Evolutionary conservation across 2,888 invertebrate genomes (phyloP).

Genomic region (Torymus aiolomorphi): DNA sequence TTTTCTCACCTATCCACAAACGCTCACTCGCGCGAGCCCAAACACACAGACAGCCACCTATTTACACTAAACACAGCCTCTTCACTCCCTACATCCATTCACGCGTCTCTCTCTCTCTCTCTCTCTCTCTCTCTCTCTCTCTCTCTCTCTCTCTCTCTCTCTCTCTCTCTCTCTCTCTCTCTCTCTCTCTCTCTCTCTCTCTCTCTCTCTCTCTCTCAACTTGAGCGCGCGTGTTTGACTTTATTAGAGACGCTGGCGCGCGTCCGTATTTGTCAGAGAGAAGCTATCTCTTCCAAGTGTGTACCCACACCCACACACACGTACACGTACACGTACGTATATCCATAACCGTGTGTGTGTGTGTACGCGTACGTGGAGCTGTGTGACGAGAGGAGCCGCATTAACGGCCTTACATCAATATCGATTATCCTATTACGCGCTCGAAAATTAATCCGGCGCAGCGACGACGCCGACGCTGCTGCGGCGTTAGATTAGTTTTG

Average conservation of each 20-base stretch:
- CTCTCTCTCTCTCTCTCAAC: not conserved
- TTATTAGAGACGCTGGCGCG: conserved; percentile 1
- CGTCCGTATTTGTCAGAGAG: conserved; percentile 1
- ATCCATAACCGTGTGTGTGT: conserved; percentile 1
- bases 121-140: conserved; percentile 4
- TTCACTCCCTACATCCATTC: no score
- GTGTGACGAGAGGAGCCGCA: conserved; percentile 2
- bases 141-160: conserved; percentile 1
- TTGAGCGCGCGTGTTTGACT: conserved; percentile 1
- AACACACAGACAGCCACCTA: no score
- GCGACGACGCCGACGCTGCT: not conserved
- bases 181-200: conserved; percentile 17
- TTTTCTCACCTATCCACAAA: no score
- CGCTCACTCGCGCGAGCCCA: no score
- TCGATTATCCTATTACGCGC: conserved; percentile 55
- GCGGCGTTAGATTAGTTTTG: conserved; percentile 20
- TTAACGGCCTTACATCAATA: conserved; percentile 47
- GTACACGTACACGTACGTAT: not conserved
- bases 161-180: conserved; percentile 2
- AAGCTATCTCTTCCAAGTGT: not conserved
- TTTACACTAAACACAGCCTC: no score
- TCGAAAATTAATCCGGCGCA: conserved; percentile 48
- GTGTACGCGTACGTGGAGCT: not conserved
- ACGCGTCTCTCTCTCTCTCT: not conserved
- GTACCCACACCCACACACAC: not conserved